These are phyloP conservation scores for Neoascia interrupta DNA, from an alignment of 2,888 invertebrate genomes.

Conservation along the genomic window DNA sequence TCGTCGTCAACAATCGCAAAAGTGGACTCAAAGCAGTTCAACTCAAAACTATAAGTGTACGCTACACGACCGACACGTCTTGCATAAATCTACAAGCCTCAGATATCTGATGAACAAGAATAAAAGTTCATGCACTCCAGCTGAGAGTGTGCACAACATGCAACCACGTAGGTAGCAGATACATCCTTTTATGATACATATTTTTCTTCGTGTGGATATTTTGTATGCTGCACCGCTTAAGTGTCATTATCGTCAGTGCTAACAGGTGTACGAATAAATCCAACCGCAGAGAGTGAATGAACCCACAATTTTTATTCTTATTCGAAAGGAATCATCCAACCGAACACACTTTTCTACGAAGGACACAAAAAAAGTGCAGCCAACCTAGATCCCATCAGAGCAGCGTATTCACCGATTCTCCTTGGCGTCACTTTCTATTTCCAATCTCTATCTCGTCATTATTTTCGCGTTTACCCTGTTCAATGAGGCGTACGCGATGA, in stretches of 20 bases:
- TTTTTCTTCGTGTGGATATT: constrained; percentile 2
- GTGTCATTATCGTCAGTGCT: constrained; percentile 50
- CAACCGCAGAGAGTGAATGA: constrained; percentile 31
- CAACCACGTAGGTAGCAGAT: constrained; percentile 1
- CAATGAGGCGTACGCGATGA: constrained; percentile 48
- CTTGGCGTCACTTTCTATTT: constrained; percentile 22
- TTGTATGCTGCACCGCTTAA: constrained; percentile 30
- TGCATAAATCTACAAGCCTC: no score
- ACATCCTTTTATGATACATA: constrained; percentile 28
- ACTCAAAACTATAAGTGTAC: no score
- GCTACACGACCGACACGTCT: no score
- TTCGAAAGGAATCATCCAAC: not conserved
- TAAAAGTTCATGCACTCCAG: constrained; percentile 55
- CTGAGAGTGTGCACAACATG: constrained; percentile 30
- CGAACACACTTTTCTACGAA: not conserved
- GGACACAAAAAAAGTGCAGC: not conserved
- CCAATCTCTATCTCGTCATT: constrained; percentile 10
- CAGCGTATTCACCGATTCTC: not conserved
- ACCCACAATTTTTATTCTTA: constrained; percentile 21
- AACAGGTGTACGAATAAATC: not conserved
- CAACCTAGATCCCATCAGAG: not conserved
- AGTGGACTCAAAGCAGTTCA: no score
- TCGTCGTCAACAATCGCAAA: no score
- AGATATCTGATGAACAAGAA: no score
- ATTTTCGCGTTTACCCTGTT: constrained; percentile 17